Evolutionary conservation across 2,888 invertebrate genomes (phyloP).

Genomic region (Athalia rosae): DNA sequence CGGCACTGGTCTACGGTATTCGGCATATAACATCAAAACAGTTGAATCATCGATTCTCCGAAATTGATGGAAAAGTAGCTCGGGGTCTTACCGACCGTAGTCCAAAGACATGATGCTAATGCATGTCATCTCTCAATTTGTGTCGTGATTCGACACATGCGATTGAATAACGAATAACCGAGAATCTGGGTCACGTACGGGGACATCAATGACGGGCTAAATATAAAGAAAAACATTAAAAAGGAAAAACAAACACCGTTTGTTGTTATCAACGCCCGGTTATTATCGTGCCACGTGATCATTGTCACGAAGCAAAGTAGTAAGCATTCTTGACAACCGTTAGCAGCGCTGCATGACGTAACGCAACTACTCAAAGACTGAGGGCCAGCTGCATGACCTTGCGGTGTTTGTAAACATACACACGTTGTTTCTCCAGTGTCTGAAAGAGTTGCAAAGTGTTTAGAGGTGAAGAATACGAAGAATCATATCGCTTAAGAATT

Average conservation of each 20-base stretch:
- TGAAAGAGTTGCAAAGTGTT: conserved; percentile 32
- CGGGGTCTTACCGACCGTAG: conserved; percentile 1
- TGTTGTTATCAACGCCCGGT: conserved; percentile 27
- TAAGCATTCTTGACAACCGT: conserved; percentile 48
- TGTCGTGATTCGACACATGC: no score
- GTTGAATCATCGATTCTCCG: not conserved
- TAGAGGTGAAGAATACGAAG: not conserved
- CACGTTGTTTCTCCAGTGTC: conserved; percentile 75
- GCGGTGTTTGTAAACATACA: conserved; percentile 86
- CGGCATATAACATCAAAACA: not conserved
- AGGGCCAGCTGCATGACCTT: conserved; percentile 79
- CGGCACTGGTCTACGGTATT: not conserved
- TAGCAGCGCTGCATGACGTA: conserved; percentile 52
- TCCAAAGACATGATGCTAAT: no score
- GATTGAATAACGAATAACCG: no score
- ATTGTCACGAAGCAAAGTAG: conserved; percentile 32
- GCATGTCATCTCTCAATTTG: no score
- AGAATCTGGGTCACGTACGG: not conserved
- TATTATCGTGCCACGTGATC: conserved; percentile 32
- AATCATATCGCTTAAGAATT: not conserved
- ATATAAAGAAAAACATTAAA: not conserved
- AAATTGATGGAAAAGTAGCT: not conserved
- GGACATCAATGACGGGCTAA: not conserved
- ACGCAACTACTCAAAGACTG: conserved; percentile 51
- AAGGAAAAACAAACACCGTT: conserved; percentile 10